Evolutionary conservation across 2,797 vertebrate genomes (phyloP).

Genomic region (Helostoma temminkii): DNA sequence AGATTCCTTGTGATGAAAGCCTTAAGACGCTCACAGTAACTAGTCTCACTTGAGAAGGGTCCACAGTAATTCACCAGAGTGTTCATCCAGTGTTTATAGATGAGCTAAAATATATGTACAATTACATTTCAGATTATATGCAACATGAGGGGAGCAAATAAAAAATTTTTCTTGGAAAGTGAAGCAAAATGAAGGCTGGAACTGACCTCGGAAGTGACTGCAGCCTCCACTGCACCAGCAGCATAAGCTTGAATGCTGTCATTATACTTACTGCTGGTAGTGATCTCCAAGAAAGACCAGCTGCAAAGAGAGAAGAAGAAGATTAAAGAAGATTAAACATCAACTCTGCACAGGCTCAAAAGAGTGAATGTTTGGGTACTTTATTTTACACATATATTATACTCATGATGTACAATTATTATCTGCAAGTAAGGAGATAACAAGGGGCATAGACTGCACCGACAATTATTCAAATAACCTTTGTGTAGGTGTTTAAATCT

Average conservation of each 20-base stretch:
- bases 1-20: slow-evolving; percentile 88
- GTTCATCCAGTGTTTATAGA: slow-evolving; percentile 99
- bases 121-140: neutral
- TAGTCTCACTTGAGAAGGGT: slow-evolving; percentile 83
- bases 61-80: slow-evolving; percentile 92
- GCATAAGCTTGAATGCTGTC: slow-evolving; percentile 94
- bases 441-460: neutral
- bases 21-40: slow-evolving; percentile 90
- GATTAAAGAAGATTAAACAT: neutral
- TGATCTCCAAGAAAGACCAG: slow-evolving; percentile 92
- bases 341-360: neutral
- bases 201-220: slow-evolving; percentile 88
- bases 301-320: slow-evolving; percentile 69
- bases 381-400: neutral
- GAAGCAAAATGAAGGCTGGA: neutral
- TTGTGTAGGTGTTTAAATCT: too few relatives aligned
- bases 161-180: neutral
- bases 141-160: neutral
- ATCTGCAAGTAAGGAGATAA: neutral
- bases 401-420: too few relatives aligned
- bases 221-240: slow-evolving; percentile 91
- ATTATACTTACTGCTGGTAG: slow-evolving; percentile 85
- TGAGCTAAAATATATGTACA: slow-evolving; percentile 82
- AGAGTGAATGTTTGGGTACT: neutral
- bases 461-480: neutral